These are phyloP conservation scores for Sinelater perroti DNA, from an alignment of 2,888 invertebrate species.

Conservation along the genomic window DNA sequence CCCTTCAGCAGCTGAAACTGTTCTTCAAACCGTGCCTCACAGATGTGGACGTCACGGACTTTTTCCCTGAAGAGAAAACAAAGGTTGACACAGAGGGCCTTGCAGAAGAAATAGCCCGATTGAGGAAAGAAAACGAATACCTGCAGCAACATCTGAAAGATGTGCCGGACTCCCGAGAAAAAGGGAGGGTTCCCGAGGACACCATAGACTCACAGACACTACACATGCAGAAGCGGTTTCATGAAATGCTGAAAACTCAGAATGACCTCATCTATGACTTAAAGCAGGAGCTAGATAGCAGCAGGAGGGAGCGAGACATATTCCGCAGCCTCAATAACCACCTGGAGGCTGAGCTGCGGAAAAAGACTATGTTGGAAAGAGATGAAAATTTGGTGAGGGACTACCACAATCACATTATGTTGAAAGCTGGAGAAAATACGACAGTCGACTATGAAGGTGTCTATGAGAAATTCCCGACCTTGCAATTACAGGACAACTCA, in stretches of 20 bases:
- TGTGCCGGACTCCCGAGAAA: background rate
- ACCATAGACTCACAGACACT: background rate
- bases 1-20: background rate
- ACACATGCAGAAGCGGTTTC: background rate
- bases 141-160: background rate
- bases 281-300: background rate
- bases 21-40: conserved; percentile 14
- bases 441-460: too few relatives aligned
- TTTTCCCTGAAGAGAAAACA: conserved; percentile 3
- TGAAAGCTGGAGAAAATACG: background rate
- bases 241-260: background rate
- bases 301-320: background rate
- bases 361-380: background rate
- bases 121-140: background rate
- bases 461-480: too few relatives aligned
- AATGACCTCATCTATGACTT: conserved; percentile 9
- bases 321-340: background rate
- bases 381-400: background rate
- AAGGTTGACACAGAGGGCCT: background rate
- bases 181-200: background rate
- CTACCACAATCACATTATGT: background rate
- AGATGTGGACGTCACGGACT: background rate
- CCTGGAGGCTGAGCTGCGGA: conserved; percentile 1
- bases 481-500: too few relatives aligned
- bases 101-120: background rate